Conservation (phyloP, 1,140 invertebrate genomes). For the Mycetomoellerius zeteki region DNA sequence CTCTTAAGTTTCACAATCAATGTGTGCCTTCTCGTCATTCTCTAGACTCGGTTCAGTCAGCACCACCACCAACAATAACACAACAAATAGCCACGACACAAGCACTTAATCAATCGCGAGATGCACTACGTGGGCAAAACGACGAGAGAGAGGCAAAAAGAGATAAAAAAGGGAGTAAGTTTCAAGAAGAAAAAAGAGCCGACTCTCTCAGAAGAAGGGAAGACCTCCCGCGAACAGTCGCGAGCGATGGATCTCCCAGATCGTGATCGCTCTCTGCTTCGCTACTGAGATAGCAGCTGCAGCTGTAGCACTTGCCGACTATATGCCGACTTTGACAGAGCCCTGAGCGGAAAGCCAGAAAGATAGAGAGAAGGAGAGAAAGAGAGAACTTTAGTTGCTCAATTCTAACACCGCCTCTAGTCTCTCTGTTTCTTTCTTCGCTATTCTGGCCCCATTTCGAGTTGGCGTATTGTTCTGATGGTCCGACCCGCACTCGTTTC, state of each 20-base stretch:
- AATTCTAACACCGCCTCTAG: constrained; percentile 68
- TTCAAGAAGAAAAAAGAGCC: not conserved
- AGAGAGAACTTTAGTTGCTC: constrained; percentile 75
- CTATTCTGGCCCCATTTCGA: constrained; percentile 85
- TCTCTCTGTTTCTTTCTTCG: constrained; percentile 66
- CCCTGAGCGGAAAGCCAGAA: constrained; percentile 63
- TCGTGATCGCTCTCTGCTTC: constrained; percentile 63
- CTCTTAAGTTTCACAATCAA: constrained; percentile 92
- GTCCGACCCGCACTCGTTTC: constrained; percentile 82
- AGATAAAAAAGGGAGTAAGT: not conserved
- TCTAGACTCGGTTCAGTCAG: constrained; percentile 67
- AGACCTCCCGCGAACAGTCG: constrained; percentile 22
- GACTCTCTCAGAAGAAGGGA: constrained; percentile 5
- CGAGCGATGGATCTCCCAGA: constrained; percentile 49
- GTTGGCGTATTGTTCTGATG: constrained; percentile 84
- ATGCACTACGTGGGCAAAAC: not conserved
- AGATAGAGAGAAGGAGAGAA: constrained; percentile 44
- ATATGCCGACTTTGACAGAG: constrained; percentile 83
- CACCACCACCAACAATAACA: constrained; percentile 36
- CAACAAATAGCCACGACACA: constrained; percentile 33
- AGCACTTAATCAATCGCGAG: constrained; percentile 32
- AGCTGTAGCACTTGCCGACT: constrained; percentile 69
- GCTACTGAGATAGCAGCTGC: constrained; percentile 68
- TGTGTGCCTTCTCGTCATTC: constrained; percentile 89
- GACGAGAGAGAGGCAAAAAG: not conserved